Evolutionary conservation across 2,113 vertebrate species (phyloP), one percentile per base, ranked within the genome.

Genomic region (Natator depressus): DNA sequence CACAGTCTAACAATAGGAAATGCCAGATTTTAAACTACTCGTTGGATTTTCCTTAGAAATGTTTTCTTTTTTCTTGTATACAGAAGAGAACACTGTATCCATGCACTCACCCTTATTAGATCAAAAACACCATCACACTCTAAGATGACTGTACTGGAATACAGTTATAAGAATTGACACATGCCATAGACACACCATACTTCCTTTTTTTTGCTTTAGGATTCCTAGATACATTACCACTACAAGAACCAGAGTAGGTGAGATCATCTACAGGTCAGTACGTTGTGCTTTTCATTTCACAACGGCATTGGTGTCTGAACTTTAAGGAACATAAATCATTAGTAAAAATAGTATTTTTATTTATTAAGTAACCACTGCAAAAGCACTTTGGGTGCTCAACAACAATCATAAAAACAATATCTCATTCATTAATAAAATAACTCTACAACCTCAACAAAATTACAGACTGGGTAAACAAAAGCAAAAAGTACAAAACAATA

Each of bases 41-140:
- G 90, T 92, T 96, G 24, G 22, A 85, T 91, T 95, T 96, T 90
- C 65, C 65, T 85, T 84, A 94, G 85, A 89, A 93, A 94, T 91
- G 29, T 94, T 42, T 91, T 65, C 69, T 76, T 95, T 69, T 46
- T 69, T 42, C 14, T 12, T 29, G 83, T 76, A 85, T 50, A 35
- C 22, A 85, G 62, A 80, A 76, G 25, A 80, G 72, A 53, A 57
- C n/a, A 78, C 17, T 69, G 86, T 27, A 55, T 92, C 65, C 38
- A 27, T 54, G n/a, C 57, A 79, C 6, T 79, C 7, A 62, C 78
- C 51, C n/a, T 24, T 62, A 69, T 35, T 79, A 16, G 42, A 83
- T 46, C 25, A 10, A 27, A 79, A 55, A 6, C n/a, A 65, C 55
- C 54, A 78, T 80, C 35, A 35, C 24, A 4, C 59, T n/a, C 17